Conservation (phyloP, 2,888 invertebrate genomes). For the Suillia variegata region DNA sequence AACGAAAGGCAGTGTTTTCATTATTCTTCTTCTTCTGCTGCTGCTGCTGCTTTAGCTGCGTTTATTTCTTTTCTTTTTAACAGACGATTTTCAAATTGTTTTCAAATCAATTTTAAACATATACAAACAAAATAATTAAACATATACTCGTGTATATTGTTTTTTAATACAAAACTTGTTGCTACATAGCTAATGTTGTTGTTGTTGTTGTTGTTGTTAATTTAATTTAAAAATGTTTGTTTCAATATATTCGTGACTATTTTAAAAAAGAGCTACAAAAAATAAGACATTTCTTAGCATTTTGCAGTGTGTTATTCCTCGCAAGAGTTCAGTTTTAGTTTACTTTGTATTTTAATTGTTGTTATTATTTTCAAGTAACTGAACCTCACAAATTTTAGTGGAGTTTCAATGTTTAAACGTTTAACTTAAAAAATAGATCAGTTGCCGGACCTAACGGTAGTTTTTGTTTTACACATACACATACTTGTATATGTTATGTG, state of each 20-base stretch:
- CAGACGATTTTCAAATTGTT: slow-evolving; percentile 12
- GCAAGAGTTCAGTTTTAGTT: not conserved
- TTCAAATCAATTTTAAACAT: slow-evolving; percentile 18
- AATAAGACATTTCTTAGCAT: slow-evolving; percentile 40
- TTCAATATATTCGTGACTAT: slow-evolving; percentile 14
- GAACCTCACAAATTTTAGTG: not conserved
- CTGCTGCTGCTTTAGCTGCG: too few relatives aligned
- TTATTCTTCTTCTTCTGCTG: slow-evolving; percentile 4
- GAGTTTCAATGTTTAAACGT: too few relatives aligned
- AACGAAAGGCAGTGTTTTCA: slow-evolving; percentile 31
- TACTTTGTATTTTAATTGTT: slow-evolving; percentile 19
- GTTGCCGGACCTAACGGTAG: too few relatives aligned
- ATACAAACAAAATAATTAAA: slow-evolving; percentile 36
- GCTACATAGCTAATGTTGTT: too few relatives aligned
- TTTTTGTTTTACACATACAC: too few relatives aligned
- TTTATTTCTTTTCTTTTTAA: too few relatives aligned
- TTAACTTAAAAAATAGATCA: too few relatives aligned
- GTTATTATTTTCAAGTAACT: slow-evolving; percentile 8
- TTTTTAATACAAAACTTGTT: too few relatives aligned
- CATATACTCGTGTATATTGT: too few relatives aligned
- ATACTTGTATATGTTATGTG: too few relatives aligned
- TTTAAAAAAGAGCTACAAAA: slow-evolving; percentile 24
- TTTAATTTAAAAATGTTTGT: slow-evolving; percentile 16
- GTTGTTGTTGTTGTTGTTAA: too few relatives aligned
- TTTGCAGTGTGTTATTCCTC: slow-evolving; percentile 27